A percentile compares a stretch with the other conserved stretches of the same genome.
phyloP scores from a whole-genome alignment of 2,797 vertebrate species.

The Alosa sapidissima region DNA sequence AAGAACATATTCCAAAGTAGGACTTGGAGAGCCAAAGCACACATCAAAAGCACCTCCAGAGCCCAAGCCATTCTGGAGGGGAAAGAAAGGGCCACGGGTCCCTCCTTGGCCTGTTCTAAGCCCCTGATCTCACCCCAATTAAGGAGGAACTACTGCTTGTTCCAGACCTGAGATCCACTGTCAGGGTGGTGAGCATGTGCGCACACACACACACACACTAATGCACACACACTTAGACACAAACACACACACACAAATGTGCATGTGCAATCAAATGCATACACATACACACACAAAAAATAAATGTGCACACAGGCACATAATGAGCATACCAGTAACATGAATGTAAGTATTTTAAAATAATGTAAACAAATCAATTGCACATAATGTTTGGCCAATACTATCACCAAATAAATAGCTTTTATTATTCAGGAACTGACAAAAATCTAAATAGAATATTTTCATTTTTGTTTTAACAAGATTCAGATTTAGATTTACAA shows the following conservation, averaged over 20 bases:
- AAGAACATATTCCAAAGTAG: constrained; percentile 83
- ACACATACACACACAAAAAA: constrained; percentile 18
- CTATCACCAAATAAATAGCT: neutral
- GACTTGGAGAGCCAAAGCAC: constrained; percentile 81
- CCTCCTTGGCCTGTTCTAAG: constrained; percentile 70
- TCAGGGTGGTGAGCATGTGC: constrained; percentile 59
- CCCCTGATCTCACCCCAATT: constrained; percentile 82
- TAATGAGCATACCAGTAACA: neutral
- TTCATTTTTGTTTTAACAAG: neutral
- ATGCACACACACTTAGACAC: constrained; percentile 16
- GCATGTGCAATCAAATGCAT: neutral
- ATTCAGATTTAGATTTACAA: neutral
- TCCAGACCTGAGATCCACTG: constrained; percentile 67
- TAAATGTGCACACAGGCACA: neutral
- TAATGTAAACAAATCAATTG: neutral
- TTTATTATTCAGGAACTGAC: neutral
- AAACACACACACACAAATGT: constrained; percentile 1
- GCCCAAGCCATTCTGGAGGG: constrained; percentile 78
- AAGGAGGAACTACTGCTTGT: constrained; percentile 76
- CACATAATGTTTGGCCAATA: neutral
- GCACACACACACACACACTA: constrained; percentile 13
- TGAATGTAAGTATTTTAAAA: neutral
- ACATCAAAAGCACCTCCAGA: constrained; percentile 81
- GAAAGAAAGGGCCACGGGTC: constrained; percentile 73
- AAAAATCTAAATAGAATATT: neutral